phyloP scores from a whole-genome alignment of 2,113 vertebrate species.

The Recurvirostra avosetta region DNA sequence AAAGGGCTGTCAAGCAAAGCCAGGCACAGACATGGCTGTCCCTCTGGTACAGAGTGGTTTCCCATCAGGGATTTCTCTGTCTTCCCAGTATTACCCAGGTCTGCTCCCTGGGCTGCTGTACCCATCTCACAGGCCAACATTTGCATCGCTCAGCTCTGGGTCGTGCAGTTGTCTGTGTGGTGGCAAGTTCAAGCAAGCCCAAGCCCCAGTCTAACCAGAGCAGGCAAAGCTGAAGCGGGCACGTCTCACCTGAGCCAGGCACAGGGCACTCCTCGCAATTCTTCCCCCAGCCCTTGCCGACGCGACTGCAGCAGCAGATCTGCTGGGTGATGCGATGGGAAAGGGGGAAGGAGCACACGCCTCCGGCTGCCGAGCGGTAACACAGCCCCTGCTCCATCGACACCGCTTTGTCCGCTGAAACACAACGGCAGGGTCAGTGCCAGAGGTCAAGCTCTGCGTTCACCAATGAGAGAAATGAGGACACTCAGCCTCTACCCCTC shows the following conservation, averaged over 20 bases:
- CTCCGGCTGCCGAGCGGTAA: conserved; percentile 77
- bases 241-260: conserved; percentile 83
- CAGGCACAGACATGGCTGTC: not conserved
- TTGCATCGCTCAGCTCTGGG: not conserved
- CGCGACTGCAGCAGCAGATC: conserved; percentile 98
- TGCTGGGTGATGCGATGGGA: conserved; percentile 92
- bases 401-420: conserved; percentile 90
- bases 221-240: not conserved
- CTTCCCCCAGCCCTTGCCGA: conserved; percentile 94
- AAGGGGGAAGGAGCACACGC: conserved; percentile 85
- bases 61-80: not conserved
- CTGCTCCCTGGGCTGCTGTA: not conserved
- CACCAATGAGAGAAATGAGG: not conserved
- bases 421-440: not conserved
- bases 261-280: conserved; percentile 84
- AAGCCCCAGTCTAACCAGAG: not conserved
- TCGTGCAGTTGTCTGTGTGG: not conserved
- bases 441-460: not conserved
- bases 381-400: conserved; percentile 85
- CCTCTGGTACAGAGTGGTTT: not conserved
- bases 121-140: not conserved
- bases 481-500: not conserved
- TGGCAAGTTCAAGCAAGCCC: not conserved
- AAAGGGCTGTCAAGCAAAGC: not conserved
- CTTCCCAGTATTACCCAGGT: not conserved